Percentiles rank a stretch among this genome's conserved stretches.
Evolutionary conservation across 2,888 invertebrate genomes (phyloP).

Genomic region (Eucera pruinosa): DNA sequence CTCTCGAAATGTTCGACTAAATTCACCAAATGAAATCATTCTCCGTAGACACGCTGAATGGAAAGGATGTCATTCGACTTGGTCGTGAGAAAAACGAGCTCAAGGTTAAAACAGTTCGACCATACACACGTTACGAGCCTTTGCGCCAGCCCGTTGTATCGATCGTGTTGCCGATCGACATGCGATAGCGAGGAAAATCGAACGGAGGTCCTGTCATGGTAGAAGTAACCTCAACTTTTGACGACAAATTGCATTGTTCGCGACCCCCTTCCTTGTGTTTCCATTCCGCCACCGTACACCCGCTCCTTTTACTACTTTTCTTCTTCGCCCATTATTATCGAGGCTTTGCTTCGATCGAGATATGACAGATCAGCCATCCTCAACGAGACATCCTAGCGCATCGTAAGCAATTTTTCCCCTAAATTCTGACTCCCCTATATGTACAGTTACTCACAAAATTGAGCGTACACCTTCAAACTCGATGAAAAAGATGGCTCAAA

Average conservation of each 20-base stretch:
- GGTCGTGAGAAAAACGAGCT: slow-evolving; percentile 50
- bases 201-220: slow-evolving; percentile 46
- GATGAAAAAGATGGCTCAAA: no score
- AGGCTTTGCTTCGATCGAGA: slow-evolving; percentile 34
- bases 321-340: slow-evolving; percentile 22
- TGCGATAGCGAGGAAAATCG: slow-evolving; percentile 61
- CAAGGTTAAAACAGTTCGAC: slow-evolving; percentile 55
- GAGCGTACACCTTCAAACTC: no score
- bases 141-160: slow-evolving; percentile 38
- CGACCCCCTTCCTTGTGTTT: slow-evolving; percentile 1
- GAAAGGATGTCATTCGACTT: slow-evolving; percentile 47
- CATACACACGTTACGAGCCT: slow-evolving; percentile 28
- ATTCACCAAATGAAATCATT: slow-evolving; percentile 5
- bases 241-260: slow-evolving; percentile 51
- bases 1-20: no score
- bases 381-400: neutral
- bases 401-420: slow-evolving; percentile 31
- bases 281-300: neutral
- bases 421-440: neutral
- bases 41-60: slow-evolving; percentile 28
- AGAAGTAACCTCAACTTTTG: slow-evolving; percentile 42
- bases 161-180: slow-evolving; percentile 46
- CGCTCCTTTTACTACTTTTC: neutral
- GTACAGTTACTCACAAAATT: no score
- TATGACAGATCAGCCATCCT: slow-evolving; percentile 40